These are phyloP conservation scores for Rhamnusium bicolor DNA, from an alignment of 2,888 invertebrate genomes.

Conservation along the genomic window DNA sequence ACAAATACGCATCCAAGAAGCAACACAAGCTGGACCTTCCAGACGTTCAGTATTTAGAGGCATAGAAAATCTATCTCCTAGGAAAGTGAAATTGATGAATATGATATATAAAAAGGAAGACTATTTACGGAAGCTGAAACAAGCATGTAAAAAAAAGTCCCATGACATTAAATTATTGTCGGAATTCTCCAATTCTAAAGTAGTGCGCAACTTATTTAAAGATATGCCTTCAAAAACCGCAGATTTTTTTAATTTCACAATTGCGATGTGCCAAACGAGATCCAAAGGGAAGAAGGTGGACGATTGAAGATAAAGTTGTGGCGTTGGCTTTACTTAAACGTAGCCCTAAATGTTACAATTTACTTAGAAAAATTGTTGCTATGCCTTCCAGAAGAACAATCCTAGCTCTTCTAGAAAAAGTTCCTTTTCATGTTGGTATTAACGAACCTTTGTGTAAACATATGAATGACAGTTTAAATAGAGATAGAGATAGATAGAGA, in stretches of 20 bases:
- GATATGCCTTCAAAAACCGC: conserved; percentile 32
- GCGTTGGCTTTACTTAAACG: conserved; percentile 23
- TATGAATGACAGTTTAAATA: conserved; percentile 33
- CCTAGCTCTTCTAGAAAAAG: conserved; percentile 36
- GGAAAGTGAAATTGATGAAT: conserved; percentile 30
- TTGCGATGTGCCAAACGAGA: conserved; percentile 19
- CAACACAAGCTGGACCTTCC: too few relatives aligned
- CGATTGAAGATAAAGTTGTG: conserved; percentile 44
- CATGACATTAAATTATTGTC: conserved; percentile 38
- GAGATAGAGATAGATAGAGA: conserved; percentile 33
- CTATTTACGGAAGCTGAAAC: conserved; percentile 41
- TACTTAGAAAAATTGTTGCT: conserved; percentile 41
- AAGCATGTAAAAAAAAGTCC: conserved; percentile 24
- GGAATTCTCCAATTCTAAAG: conserved; percentile 30
- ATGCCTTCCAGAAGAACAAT: conserved; percentile 44
- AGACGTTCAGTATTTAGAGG: neutral
- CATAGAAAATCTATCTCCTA: conserved; percentile 12
- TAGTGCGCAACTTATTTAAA: conserved; percentile 25
- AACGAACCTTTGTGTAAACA: conserved; percentile 44
- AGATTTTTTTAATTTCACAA: conserved; percentile 39
- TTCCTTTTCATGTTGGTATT: conserved; percentile 43
- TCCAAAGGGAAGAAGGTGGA: conserved; percentile 42
- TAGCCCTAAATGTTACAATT: conserved; percentile 33
- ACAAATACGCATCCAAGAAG: too few relatives aligned
- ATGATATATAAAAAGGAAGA: conserved; percentile 38